phyloP scores from a whole-genome alignment of 2,797 vertebrate genomes.

The Xerus rutilus region DNA sequence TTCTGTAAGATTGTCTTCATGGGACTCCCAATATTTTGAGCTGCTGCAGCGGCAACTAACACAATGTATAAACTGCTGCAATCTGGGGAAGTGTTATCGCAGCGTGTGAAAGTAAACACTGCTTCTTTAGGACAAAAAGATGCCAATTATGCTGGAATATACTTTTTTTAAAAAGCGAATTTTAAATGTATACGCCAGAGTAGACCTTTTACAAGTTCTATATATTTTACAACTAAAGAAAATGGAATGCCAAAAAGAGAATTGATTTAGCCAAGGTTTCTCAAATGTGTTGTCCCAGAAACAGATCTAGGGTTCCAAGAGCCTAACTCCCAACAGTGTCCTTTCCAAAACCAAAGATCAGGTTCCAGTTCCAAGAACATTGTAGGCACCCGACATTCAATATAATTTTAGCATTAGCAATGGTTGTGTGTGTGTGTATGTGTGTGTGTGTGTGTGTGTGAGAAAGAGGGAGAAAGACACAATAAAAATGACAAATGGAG shows the following conservation, averaged over 20 bases:
- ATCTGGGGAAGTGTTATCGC: neutral
- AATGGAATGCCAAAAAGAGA: neutral
- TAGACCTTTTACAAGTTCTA: neutral
- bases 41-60: neutral
- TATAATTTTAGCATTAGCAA: neutral
- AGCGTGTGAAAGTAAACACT: neutral
- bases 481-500: neutral
- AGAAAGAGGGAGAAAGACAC: neutral
- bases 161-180: neutral
- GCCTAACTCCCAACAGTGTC: neutral
- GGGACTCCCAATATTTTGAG: neutral
- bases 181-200: neutral
- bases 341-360: neutral
- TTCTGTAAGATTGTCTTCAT: slow-evolving; percentile 4
- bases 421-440: neutral
- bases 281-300: neutral
- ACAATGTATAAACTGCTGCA: neutral
- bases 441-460: neutral
- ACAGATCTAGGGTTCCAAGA: neutral
- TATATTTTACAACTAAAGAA: neutral
- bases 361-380: neutral
- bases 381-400: neutral
- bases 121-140: neutral
- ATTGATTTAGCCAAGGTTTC: neutral
- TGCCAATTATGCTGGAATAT: neutral